Base-by-base conservation (phyloP, 1,140 invertebrate species). In the Penaeus indicus region DNA sequence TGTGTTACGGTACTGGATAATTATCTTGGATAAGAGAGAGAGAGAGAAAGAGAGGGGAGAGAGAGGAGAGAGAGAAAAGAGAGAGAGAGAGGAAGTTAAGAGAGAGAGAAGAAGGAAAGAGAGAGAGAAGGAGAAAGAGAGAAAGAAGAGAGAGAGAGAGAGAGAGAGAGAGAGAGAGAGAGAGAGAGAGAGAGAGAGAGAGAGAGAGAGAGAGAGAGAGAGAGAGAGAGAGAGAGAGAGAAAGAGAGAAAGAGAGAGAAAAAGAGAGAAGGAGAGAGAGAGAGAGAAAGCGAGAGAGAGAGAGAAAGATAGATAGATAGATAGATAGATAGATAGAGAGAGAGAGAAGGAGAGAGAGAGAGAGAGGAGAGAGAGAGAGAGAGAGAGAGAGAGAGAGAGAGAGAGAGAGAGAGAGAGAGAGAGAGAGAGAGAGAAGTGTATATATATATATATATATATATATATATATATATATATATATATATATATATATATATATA, bases 11-110 rank as follows among this genome's bases (percentile, higher is more conserved):
- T 47, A 47, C 47, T 47, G 7, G 47, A 47, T 47, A 47, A 47
- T 47, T 47, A 47, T 47, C 47, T 47, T 47, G 47, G 47, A 47
- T 47, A n/a, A 38, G 27, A 79, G 27, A 42, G 77, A 79, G 77
- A 79, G 77, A 47, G 77, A 79, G 32, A 25, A 38, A 19, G 38
- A 79, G 77, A 47, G 77, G 25, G 77, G 38, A 54, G 25, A 38
- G 38, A 32, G 38, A 32, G 38, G 32, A 47, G 54, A 32, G 22
- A 10, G 22, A 8, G 10, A 10, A 54, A 79, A 42, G 54, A 42
- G 54, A 47, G 54, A 32, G 22, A 10, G 22, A 8, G 10, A 10
- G 54, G 1, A 78, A 32, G 32, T 32, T n/a, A n/a, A n/a, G 13
- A 77, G 25, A 77, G 32, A 79, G 32, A 38, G 16, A 79, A 38